Base-by-base conservation (phyloP, 2,888 invertebrate genomes). In the Scrobipalpa atriplicella region DNA sequence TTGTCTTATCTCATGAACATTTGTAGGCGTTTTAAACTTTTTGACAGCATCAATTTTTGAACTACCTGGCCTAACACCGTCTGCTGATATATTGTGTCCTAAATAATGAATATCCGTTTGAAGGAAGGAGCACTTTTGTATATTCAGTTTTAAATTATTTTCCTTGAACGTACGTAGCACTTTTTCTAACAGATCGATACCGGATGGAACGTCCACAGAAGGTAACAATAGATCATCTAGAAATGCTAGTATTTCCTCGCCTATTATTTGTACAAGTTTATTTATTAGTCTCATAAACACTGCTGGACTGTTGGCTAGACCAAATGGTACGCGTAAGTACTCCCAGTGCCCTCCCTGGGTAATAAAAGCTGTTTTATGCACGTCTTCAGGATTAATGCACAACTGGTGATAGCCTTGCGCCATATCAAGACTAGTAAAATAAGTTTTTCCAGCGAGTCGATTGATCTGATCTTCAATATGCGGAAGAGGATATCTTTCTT, bases 61-160 rank as follows among this genome's bases (percentile, higher is more conserved):
- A 0, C 73, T 64, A 9, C 70, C 68, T 0, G 77, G 76, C 64
- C 68, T 71, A 18, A 77, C 69, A 11, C 73, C 71, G 13, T 70
- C 39, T 0, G 69, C 8, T 1, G 70, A 67, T 21, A 76, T 74
- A 62, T 77, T 75, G 62, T 75, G 71, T 6, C 77, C 76, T 56
- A 76, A 67, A 61, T 73, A 76, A 2, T 19, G 5, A 36, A 36
- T n/a, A 9, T 21, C 11, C 2, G 11, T 63, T 70, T 75, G 62
- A 13, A 76, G 69, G 56, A 76, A 82, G 41, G 70, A 69, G 66
- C 73, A 76, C 39, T 75, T 76, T 2, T 11, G 13, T 54, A 75
- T 66, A 64, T 77, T 77, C 54, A 75, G 54, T 68, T 72, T 75
- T 41, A 75, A 54, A 64, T 52, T n/a, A n/a, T n/a, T n/a, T n/a